phyloP scores from a whole-genome alignment of 2,888 invertebrate species.

The Drosophila incognita region DNA sequence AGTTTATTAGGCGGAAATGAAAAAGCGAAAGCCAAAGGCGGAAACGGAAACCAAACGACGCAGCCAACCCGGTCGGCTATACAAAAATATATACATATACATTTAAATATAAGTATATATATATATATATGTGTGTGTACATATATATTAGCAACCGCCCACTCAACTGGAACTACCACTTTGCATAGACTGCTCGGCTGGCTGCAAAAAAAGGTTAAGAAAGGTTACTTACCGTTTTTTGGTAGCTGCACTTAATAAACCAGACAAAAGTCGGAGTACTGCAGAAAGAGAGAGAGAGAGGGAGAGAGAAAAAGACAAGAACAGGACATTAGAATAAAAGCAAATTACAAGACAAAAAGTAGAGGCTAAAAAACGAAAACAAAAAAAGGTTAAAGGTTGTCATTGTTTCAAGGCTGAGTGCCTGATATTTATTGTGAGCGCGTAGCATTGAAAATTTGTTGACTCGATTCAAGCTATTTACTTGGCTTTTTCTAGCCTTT shows the following conservation, averaged over 20 bases:
- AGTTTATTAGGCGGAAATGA: constrained; percentile 84
- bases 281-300: constrained; percentile 41
- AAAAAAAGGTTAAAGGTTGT: constrained; percentile 52
- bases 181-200: constrained; percentile 58
- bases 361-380: neutral
- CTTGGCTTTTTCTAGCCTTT: constrained; percentile 2
- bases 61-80: constrained; percentile 14
- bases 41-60: constrained; percentile 68
- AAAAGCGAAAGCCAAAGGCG: constrained; percentile 79
- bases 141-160: constrained; percentile 28
- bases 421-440: constrained; percentile 52
- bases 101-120: neutral
- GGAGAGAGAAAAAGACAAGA: constrained; percentile 16
- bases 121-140: constrained; percentile 5
- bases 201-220: constrained; percentile 58
- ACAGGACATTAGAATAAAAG: constrained; percentile 41
- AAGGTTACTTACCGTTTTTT: constrained; percentile 68
- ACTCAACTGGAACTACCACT: constrained; percentile 69
- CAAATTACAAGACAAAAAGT: neutral
- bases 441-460: constrained; percentile 35
- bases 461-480: constrained; percentile 4
- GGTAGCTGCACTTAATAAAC: constrained; percentile 66
- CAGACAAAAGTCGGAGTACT: constrained; percentile 56
- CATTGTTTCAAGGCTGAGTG: constrained; percentile 75
- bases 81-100: constrained; percentile 6